phyloP scores from a whole-genome alignment of 2,888 invertebrate genomes.

The Masnerella sp. region DNA sequence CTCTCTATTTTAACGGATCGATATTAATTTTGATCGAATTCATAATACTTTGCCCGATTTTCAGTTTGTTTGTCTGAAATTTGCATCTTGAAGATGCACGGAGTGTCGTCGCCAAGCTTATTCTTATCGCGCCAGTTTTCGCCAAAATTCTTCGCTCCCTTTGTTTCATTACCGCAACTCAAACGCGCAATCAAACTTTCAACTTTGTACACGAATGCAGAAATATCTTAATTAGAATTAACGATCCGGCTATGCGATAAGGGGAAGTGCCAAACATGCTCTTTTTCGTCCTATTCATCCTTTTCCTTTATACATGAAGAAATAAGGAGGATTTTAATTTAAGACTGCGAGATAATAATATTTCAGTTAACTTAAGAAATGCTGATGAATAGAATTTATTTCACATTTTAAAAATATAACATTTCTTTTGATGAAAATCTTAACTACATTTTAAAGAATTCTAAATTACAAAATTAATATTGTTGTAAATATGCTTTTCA shows the following conservation, averaged over 20 bases:
- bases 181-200: constrained; percentile 40
- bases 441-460: too few relatives aligned
- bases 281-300: neutral
- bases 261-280: neutral
- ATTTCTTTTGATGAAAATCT: too few relatives aligned
- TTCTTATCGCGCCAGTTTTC: constrained; percentile 28
- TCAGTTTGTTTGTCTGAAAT: constrained; percentile 11
- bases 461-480: too few relatives aligned
- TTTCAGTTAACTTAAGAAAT: too few relatives aligned
- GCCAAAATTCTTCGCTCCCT: constrained; percentile 33
- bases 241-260: neutral
- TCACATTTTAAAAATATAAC: too few relatives aligned
- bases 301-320: too few relatives aligned
- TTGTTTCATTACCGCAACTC: constrained; percentile 42
- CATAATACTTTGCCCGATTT: neutral
- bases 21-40: constrained; percentile 17
- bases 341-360: too few relatives aligned
- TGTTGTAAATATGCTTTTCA: too few relatives aligned
- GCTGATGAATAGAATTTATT: too few relatives aligned
- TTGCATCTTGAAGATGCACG: constrained; percentile 36
- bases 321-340: too few relatives aligned
- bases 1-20: neutral
- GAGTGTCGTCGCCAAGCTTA: neutral
- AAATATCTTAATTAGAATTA: constrained; percentile 33
- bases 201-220: constrained; percentile 16